Base-by-base conservation (phyloP, 53 echinoderm and acorn worm genomes). In the Apostichopus leukothele region DNA sequence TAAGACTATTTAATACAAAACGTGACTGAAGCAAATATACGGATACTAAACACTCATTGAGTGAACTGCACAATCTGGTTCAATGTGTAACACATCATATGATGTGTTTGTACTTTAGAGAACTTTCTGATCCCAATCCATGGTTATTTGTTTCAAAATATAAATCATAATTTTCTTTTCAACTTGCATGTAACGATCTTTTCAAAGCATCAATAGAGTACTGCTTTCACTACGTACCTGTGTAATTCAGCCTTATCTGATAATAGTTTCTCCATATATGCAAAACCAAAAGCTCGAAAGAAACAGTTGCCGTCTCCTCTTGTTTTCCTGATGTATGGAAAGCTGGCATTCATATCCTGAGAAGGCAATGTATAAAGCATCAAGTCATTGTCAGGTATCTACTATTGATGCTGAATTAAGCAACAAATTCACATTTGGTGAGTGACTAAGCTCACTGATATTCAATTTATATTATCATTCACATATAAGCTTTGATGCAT, bases 241-340 rank as follows among this genome's bases (percentile, higher is more conserved):
- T 92, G 80, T 50, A 94, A 86, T 66, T 97, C 97, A 73, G 81
- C 94, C 87, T 95, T 95, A 85, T 97, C 97, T 83, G 83, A 83
- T 9, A 97, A 90, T 26, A 97, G 86, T 55, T 90, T 94, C 79
- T 97, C 97, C 86, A 97, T 91, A 78, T 97, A 97, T 12, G 94
- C 95, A 94, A 94, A 97, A 63, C 97, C 97, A 94, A 97, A 97
- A 5, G 95, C 95, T 75, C 97, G 80, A 83, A 95, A 97, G 91
- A 97, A 97, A 87, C 95, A 95, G 84, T 97, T 95, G 11, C 97
- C 95, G 90, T 97, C 97, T 16, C 94, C 94, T 74, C 97, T 90
- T 68, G 95, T 95, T 93, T 93, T 95, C 89, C 97, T 92, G 81
- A 95, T 94, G 86, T 90, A 91, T 74, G 76, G 75, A 67, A 76